Conservation (phyloP, 1,140 invertebrate species). For the Trachymyrmex septentrionalis region DNA sequence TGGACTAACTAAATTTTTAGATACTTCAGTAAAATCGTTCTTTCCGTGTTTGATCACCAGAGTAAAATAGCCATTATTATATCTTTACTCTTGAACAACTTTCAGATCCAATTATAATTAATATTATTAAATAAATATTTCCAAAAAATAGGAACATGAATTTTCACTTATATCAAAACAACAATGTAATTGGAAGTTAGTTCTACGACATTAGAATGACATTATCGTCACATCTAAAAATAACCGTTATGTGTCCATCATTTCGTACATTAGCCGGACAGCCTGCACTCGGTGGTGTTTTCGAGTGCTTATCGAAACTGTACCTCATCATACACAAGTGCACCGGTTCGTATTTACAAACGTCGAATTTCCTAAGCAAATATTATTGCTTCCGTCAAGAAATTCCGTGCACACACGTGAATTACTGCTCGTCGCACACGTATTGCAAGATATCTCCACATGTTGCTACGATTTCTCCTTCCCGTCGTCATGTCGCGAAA, state of each 20-base stretch:
- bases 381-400: conserved; percentile 45
- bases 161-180: not conserved
- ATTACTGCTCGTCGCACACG: conserved; percentile 45
- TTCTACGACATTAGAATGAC: too few relatives aligned
- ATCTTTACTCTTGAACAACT: not conserved
- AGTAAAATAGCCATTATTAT: not conserved
- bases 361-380: conserved; percentile 56
- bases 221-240: conserved; percentile 11
- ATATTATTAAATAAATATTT: not conserved
- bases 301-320: conserved; percentile 52
- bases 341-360: conserved; percentile 35
- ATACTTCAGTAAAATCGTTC: too few relatives aligned
- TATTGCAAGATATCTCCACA: conserved; percentile 60
- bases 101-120: not conserved
- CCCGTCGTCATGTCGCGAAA: conserved; percentile 41
- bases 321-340: not conserved
- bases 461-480: conserved; percentile 67
- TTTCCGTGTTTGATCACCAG: not conserved
- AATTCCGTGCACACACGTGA: conserved; percentile 59
- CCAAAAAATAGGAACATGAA: not conserved
- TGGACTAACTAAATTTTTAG: too few relatives aligned
- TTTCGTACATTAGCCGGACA: conserved; percentile 5
- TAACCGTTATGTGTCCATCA: not conserved
- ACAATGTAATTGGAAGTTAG: not conserved
- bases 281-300: not conserved